A percentile compares a stretch with the other conserved stretches of the same genome.
phyloP scores from a whole-genome alignment of 2,113 vertebrate species.

The Coptodon rendalli region DNA sequence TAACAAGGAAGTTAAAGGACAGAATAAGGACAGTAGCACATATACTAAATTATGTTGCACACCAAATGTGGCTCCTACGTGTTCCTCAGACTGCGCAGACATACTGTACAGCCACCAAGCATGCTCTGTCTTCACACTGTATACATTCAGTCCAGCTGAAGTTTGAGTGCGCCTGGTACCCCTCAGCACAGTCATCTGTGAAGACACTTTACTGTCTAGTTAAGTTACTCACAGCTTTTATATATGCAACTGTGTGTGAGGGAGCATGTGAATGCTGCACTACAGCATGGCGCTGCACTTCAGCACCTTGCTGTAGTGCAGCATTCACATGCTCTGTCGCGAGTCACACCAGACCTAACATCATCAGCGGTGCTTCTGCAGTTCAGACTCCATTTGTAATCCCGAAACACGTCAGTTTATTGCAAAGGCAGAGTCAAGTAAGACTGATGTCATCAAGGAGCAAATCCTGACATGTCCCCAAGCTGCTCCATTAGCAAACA shows the following conservation, averaged over 20 bases:
- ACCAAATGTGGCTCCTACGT: not conserved
- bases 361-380: not conserved
- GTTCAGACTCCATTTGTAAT: not conserved
- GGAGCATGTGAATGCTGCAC: not conserved
- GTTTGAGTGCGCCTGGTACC: not conserved
- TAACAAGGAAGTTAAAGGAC: not conserved
- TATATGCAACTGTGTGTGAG: not conserved
- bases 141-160: not conserved
- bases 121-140: not conserved
- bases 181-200: not conserved
- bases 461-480: constrained; percentile 33
- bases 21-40: not conserved
- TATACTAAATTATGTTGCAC: not conserved
- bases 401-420: not conserved
- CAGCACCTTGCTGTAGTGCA: not conserved
- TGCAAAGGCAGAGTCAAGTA: not conserved
- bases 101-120: not conserved
- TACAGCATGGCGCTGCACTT: not conserved
- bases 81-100: not conserved
- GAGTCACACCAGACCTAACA: not conserved
- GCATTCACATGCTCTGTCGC: not conserved
- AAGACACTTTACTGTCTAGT: not conserved
- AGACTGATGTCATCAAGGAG: constrained; percentile 16
- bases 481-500: constrained; percentile 5
- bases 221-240: not conserved